Evolutionary conservation across 1,140 invertebrate species (phyloP), one percentile per base, ranked within the genome.

Genomic region (Brachionus calyciflorus): DNA sequence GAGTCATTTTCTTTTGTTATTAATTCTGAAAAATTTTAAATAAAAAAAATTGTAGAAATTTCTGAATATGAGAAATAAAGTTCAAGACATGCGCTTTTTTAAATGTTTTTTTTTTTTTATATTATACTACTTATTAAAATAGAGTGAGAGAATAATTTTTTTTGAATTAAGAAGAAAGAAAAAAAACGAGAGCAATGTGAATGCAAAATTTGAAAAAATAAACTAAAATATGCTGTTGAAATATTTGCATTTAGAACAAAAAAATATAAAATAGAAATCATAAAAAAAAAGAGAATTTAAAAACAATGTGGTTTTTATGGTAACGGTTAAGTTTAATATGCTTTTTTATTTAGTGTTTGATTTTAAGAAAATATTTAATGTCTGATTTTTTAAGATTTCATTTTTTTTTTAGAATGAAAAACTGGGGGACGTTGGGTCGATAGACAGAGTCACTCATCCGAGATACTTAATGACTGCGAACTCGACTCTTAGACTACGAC

Each of bases 211-310:
- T 12, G 1, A 60, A 60, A 60, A 30, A n/a, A n/a, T n/a, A n/a
- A n/a, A n/a, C n/a, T n/a, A n/a, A n/a, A n/a, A n/a, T n/a, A n/a
- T 60, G 30, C 37, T 53, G 4, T 9, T 7, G 4, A 60, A 60
- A 60, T 60, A 60, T 60, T 60, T 60, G 55, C 55, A 60, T 60
- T 37, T 37, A n/a, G n/a, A n/a, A n/a, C n/a, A n/a, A n/a, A n/a
- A n/a, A n/a, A n/a, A n/a, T 37, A 5, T 37, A 9, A 5, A 5
- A 9, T 37, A 5, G 28, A 9, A 4, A 19, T 33, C 3, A 17
- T n/a, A 9, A 33, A 1, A 17, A 60, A 30, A 17, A n/a, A 19
- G n/a, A n/a, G n/a, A n/a, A n/a, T n/a, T n/a, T 17, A 33, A 10
- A 26, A 24, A 4, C 24, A 55, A 14, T 28, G 28, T 37, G 55